These are phyloP conservation scores for Ameiurus melas DNA, from an alignment of 2,113 vertebrate species.

Conservation along the genomic window DNA sequence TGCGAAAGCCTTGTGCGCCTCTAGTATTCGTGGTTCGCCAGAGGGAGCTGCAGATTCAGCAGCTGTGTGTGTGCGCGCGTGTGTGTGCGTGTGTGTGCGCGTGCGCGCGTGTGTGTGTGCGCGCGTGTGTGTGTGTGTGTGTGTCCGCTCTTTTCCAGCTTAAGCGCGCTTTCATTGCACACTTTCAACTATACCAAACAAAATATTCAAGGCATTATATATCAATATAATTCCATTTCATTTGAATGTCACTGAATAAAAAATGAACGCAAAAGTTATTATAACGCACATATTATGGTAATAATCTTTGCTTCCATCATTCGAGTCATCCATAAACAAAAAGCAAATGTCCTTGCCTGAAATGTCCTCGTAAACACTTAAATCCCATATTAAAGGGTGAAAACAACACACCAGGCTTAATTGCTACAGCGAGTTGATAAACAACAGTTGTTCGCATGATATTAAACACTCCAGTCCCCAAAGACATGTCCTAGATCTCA, in stretches of 20 bases:
- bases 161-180: not conserved
- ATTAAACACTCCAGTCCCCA: slow-evolving; percentile 20
- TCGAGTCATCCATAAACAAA: too few species aligned
- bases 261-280: not conserved
- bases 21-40: not conserved
- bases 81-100: not conserved
- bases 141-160: not conserved
- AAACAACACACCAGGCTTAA: slow-evolving; percentile 5
- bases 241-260: not conserved
- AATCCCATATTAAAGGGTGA: not conserved
- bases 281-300: too few species aligned
- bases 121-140: slow-evolving; percentile 1
- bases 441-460: slow-evolving; percentile 13
- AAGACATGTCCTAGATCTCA: slow-evolving; percentile 25
- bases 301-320: not conserved
- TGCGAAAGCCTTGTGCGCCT: not conserved
- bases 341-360: not conserved
- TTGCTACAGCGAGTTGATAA: slow-evolving; percentile 9
- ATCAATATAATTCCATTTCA: not conserved
- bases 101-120: not conserved
- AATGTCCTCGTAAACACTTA: not conserved
- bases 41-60: slow-evolving; percentile 29
- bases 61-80: not conserved
- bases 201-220: not conserved
- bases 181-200: not conserved